Conservation (phyloP, 2,113 vertebrate species). For the Tenebrosternarchus preto region DNA sequence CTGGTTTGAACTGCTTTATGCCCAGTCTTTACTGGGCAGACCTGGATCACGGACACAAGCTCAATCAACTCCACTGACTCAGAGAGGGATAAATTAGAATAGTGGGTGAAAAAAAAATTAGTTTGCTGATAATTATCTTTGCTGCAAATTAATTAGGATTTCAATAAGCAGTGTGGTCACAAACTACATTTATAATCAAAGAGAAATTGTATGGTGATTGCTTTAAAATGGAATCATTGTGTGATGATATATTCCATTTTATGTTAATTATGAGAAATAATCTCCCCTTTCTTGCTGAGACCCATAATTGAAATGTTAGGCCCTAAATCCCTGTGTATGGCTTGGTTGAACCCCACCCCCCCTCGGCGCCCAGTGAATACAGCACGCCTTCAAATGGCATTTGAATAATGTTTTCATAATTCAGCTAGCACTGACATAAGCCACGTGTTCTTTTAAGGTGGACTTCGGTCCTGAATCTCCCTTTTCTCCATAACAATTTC, state of each 20-base stretch:
- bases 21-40: conserved; percentile 45
- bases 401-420: conserved; percentile 61
- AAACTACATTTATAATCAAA: conserved; percentile 57
- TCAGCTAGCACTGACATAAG: conserved; percentile 46
- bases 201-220: conserved; percentile 55
- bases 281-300: conserved; percentile 45
- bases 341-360: neutral
- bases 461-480: conserved; percentile 51
- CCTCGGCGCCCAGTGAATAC: neutral
- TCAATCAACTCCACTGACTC: conserved; percentile 58
- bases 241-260: conserved; percentile 53
- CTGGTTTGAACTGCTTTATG: conserved; percentile 60
- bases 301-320: conserved; percentile 47
- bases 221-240: conserved; percentile 54
- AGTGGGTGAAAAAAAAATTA: conserved; percentile 42
- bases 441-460: conserved; percentile 44
- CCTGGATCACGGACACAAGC: conserved; percentile 65
- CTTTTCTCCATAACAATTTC: conserved; percentile 48
- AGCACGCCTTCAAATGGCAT: conserved; percentile 26
- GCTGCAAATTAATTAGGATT: conserved; percentile 51
- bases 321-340: conserved; percentile 31
- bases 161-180: conserved; percentile 54
- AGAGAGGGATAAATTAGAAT: conserved; percentile 56
- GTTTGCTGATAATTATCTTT: conserved; percentile 45
- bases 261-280: conserved; percentile 58